Base-by-base conservation (phyloP, 2,113 vertebrate genomes). In the Bubo blakistoni region DNA sequence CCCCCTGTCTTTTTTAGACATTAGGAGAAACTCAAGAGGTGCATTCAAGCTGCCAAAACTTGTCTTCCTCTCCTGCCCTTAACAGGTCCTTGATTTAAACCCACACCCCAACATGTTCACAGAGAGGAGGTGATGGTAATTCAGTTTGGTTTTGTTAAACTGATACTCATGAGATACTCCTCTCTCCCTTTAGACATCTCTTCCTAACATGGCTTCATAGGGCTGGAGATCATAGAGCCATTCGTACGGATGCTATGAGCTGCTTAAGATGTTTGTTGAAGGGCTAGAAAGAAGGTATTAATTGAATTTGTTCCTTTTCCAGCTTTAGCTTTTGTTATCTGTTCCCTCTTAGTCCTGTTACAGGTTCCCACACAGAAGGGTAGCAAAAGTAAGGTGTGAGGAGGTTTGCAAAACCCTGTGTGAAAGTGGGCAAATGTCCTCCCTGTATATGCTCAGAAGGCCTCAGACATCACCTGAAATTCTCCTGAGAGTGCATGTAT, bases 1-100 rank as follows among this genome's bases (percentile, higher is more conserved):
- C 46, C 42, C 32, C 19, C 18, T 81, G 38, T 73, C 81, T 80
- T 34, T 91, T 94, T 94, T 38, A 92, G 65, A 72, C 61, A 61
- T 89, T 52, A 83, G 89, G 91, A 89, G 89, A 94, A 94, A 74
- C 25, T 87, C 54, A 52, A 76, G 81, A 94, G 94, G 92, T 61
- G 38, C 82, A 62, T 82, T 92, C 26, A 92, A 87, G 46, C 42
- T 82, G 86, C 46, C 90, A 83, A 94, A 87, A 69, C 47, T 36
- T 86, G 58, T 80, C 70, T 91, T 95, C 70, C 49, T 88, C 44
- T 96, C 40, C 25, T 21, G 19, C 51, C 62, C 34, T 70, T 69
- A 32, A 13, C 15, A 40, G 15, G 42, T 51, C n/a, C 38, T 54
- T 11, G 9, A 59, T 84, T 87, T 80, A 94, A 95, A 87, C 9